Evolutionary conservation across 2,113 vertebrate genomes (phyloP).

Genomic region (Rhea americana): DNA sequence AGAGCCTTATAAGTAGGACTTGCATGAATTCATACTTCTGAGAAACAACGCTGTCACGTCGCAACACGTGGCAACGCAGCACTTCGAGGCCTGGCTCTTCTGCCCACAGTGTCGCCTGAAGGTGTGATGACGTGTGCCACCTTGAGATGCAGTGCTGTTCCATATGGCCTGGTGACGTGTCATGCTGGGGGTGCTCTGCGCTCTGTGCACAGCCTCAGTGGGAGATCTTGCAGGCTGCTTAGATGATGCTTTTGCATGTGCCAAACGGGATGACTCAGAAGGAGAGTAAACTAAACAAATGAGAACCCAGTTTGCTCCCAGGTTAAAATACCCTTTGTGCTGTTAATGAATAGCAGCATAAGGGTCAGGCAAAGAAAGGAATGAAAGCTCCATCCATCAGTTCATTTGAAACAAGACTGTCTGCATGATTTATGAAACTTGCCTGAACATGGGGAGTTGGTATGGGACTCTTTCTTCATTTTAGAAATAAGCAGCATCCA

Average conservation of each 20-base stretch:
- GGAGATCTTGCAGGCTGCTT: not conserved
- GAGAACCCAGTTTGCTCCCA: not conserved
- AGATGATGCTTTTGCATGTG: accelerated
- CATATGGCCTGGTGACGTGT: accelerated
- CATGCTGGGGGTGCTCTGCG: accelerated
- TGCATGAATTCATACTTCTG: not conserved
- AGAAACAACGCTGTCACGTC: not conserved
- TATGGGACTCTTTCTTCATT: not conserved
- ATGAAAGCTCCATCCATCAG: conserved; percentile 26
- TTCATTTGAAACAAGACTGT: not conserved
- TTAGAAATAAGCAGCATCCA: accelerated
- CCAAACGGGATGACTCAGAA: not conserved
- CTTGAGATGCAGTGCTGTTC: accelerated
- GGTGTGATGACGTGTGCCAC: accelerated
- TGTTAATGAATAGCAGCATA: not conserved
- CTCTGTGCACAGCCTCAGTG: accelerated
- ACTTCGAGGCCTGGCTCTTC: not conserved
- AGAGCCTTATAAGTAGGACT: not conserved
- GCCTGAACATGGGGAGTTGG: not conserved
- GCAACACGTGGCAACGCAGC: accelerated
- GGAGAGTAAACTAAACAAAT: not conserved
- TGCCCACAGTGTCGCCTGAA: accelerated
- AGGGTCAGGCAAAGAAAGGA: not conserved
- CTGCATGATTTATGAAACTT: not conserved
- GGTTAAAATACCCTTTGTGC: not conserved